Conservation (phyloP, 2,888 invertebrate genomes). For the Drosophila ezoana region DNA sequence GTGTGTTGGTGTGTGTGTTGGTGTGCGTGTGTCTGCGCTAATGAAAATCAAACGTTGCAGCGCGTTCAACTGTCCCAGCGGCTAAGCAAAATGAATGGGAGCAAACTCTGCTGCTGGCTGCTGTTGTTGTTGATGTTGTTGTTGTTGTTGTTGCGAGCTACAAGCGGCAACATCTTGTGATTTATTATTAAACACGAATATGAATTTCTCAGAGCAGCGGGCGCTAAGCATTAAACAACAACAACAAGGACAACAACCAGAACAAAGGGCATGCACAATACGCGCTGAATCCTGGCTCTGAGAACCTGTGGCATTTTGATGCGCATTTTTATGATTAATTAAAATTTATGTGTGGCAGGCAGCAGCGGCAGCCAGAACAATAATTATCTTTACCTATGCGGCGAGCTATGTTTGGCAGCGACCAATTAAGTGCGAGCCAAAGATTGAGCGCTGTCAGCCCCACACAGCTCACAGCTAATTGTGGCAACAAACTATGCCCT, state of each 20-base stretch:
- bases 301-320: slow-evolving; percentile 72
- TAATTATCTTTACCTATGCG: slow-evolving; percentile 24
- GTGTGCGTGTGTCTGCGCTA: slow-evolving; percentile 39
- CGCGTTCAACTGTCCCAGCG: slow-evolving; percentile 46
- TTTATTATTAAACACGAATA: slow-evolving; percentile 79
- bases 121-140: background rate
- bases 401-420: slow-evolving; percentile 38
- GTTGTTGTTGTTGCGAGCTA: slow-evolving; percentile 26
- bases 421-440: slow-evolving; percentile 49
- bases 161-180: slow-evolving; percentile 70
- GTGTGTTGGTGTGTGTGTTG: slow-evolving; percentile 11
- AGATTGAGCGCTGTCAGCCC: slow-evolving; percentile 36
- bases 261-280: slow-evolving; percentile 23
- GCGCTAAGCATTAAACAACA: slow-evolving; percentile 41
- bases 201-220: slow-evolving; percentile 65
- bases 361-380: slow-evolving; percentile 23
- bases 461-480: slow-evolving; percentile 31
- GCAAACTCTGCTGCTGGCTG: slow-evolving; percentile 18
- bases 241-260: background rate
- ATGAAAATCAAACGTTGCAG: slow-evolving; percentile 65
- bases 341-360: slow-evolving; percentile 66
- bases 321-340: slow-evolving; percentile 78
- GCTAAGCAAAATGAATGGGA: slow-evolving; percentile 53
- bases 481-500: slow-evolving; percentile 58
- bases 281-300: slow-evolving; percentile 13